Evolutionary conservation across 2,797 vertebrate genomes (phyloP), one percentile per base, ranked within the genome.

Genomic region (Myotis myotis): DNA sequence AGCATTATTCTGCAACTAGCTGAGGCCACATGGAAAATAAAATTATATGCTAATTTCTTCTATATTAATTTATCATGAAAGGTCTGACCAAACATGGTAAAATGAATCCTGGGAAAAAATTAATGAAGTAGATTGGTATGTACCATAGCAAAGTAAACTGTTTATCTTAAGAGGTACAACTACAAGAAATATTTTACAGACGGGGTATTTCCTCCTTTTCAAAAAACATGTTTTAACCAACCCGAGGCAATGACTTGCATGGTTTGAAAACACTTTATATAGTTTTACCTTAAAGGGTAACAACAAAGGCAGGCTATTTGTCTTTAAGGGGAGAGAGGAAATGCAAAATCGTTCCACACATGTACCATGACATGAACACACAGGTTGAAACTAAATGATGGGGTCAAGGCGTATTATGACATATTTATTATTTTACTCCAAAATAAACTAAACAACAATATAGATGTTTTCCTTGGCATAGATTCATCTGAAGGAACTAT

Each of bases 41-140:
- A 95, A 97, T 97, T 96, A 96, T 93, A 95, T 96, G 95, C 93
- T 96, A 72, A 97, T 97, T 96, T 97, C 95, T 96, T 94, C 82
- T 93, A 95, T 84, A 94, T 96, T 96, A 95, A 95, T 60, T 93
- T 97, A 93, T 97, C 92, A 95, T 64, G 84, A 66, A 94, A 95
- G 90, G 92, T 96, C 91, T 91, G 79, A 72, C 17, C n/a, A 80
- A 96, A 94, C 81, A 85, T 4, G 81, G 90, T n/a, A 78, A 93
- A 95, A 75, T 91, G 76, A 96, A 87, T 95, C 84, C 82, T 87
- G 71, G 30, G 86, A 76, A 86, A 94, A 95, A 92, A 70, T 75
- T 76, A 79, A 90, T 47, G 83, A 83, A 95, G 75, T 85, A 87
- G 75, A 91, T n/a, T 79, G 95, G 76, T 81, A 96, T 85, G 91